phyloP scores from a whole-genome alignment of 2,113 vertebrate genomes.

The Saguinus midas region DNA sequence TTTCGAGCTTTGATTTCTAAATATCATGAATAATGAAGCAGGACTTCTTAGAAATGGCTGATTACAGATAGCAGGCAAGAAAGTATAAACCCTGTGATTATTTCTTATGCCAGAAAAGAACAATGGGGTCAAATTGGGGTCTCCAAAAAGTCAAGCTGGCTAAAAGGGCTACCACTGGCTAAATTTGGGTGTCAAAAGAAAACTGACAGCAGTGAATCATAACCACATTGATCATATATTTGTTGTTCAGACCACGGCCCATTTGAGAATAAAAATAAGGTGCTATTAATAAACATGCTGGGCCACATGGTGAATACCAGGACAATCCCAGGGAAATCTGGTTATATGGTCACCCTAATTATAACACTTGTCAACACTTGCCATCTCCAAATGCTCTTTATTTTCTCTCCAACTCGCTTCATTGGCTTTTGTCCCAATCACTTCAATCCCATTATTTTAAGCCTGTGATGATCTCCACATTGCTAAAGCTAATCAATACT shows the following conservation, averaged over 20 bases:
- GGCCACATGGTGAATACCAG: background rate
- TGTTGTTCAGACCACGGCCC: background rate
- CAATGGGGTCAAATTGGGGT: background rate
- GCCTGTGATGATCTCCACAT: background rate
- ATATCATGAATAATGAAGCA: too few species aligned
- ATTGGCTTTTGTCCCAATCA: background rate
- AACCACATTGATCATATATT: background rate
- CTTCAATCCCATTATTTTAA: background rate
- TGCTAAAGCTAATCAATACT: background rate
- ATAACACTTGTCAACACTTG: background rate
- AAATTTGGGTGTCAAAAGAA: background rate
- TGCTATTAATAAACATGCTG: background rate
- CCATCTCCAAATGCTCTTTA: background rate
- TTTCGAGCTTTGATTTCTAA: too few species aligned
- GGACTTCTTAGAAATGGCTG: too few species aligned
- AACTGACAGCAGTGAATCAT: background rate
- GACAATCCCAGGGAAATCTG: background rate
- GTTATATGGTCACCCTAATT: background rate
- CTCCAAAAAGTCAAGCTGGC: background rate
- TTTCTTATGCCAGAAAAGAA: constrained; percentile 15
- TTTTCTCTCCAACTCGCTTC: background rate
- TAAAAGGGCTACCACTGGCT: background rate
- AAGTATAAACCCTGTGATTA: background rate
- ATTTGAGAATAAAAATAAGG: background rate
- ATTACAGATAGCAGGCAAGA: background rate